A percentile compares a stretch with the other conserved stretches of the same genome.
Conservation (phyloP, 2,113 vertebrate genomes). For the Neolamprologus variostigma region DNA sequence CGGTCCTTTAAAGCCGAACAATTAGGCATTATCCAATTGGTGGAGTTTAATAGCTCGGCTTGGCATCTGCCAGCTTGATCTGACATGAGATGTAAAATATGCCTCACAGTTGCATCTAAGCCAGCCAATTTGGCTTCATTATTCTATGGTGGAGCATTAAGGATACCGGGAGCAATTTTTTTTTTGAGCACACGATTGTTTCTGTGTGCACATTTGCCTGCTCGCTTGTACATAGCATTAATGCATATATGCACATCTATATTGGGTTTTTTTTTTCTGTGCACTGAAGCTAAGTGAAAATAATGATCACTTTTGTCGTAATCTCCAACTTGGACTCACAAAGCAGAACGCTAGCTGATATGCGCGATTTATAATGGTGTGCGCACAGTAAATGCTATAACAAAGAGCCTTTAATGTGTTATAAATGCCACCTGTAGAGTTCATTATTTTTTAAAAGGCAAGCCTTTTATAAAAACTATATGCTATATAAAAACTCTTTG, state of each 20-base stretch:
- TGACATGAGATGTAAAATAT: conserved; percentile 55
- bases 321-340: neutral
- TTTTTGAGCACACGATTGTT: conserved; percentile 8
- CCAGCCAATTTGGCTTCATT: conserved; percentile 32
- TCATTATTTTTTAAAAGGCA: neutral
- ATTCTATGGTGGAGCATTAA: neutral
- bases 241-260: neutral
- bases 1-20: conserved; percentile 4
- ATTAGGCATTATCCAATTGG: conserved; percentile 47
- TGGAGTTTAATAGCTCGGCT: conserved; percentile 40
- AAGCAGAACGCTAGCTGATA: neutral
- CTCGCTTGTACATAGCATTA: neutral
- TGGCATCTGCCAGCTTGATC: conserved; percentile 42
- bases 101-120: conserved; percentile 33
- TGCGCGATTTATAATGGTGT: neutral
- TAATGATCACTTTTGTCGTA: conserved; percentile 4
- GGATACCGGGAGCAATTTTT: conserved; percentile 7
- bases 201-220: neutral
- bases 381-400: neutral
- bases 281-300: neutral
- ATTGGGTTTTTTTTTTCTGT: neutral
- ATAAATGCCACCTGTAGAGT: neutral
- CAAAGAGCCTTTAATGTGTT: neutral
- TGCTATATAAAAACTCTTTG: neutral
- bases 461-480: neutral